Conservation (phyloP, 2,797 vertebrate species). For the Anniella stebbinsi region DNA sequence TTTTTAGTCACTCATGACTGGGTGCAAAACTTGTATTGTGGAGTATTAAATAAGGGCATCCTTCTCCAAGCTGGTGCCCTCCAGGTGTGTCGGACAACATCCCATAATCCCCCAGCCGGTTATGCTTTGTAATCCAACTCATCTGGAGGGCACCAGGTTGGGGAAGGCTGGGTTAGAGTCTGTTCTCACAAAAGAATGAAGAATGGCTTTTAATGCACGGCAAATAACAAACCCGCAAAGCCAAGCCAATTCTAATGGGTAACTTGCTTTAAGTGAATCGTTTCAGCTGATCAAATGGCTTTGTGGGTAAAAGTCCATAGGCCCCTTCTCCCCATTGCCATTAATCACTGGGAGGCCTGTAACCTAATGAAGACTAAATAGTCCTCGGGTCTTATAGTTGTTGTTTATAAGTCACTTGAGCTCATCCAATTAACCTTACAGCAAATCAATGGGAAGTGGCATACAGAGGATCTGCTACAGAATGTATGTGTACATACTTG, state of each 20-base stretch:
- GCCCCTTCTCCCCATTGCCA: background rate
- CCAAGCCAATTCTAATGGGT: background rate
- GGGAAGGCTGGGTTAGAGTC: background rate
- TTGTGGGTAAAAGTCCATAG: background rate
- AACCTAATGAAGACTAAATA: background rate
- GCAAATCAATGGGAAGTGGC: constrained; percentile 93
- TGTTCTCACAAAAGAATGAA: background rate
- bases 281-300: background rate
- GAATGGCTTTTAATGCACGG: background rate
- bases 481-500: constrained; percentile 90
- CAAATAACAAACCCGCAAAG: background rate
- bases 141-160: too few species aligned
- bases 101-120: background rate
- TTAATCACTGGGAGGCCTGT: constrained; percentile 5
- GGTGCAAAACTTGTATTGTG: too few species aligned
- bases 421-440: constrained; percentile 64
- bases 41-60: background rate
- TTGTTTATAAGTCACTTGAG: constrained; percentile 25
- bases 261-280: background rate
- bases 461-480: constrained; percentile 91
- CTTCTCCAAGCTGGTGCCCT: too few species aligned
- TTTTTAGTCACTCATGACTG: background rate
- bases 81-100: background rate
- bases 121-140: too few species aligned
- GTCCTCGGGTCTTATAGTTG: too few species aligned